Conservation (phyloP, 2,888 invertebrate species). For the Chymomyza procnemis region DNA sequence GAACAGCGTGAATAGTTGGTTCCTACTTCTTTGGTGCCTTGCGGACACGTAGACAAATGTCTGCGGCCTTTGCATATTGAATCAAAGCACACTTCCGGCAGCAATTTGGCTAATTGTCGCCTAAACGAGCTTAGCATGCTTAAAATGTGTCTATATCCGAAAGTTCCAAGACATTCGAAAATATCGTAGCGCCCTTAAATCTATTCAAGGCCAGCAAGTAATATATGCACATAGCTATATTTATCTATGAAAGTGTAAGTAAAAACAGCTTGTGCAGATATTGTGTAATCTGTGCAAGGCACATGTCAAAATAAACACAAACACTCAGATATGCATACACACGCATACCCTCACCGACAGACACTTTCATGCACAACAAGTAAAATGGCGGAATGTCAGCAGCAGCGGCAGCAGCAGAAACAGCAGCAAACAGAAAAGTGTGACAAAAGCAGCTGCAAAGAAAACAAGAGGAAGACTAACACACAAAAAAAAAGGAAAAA, state of each 20-base stretch:
- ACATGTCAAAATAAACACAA: conserved; percentile 52
- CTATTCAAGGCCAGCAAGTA: conserved; percentile 20
- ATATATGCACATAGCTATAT: conserved; percentile 19
- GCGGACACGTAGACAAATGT: background rate
- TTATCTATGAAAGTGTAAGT: conserved; percentile 28
- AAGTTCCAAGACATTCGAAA: background rate
- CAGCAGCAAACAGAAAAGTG: conserved; percentile 22
- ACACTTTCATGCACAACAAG: too few species aligned
- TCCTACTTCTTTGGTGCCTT: background rate
- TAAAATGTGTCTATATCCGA: background rate
- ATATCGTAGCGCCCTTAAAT: background rate
- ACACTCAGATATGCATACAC: conserved; percentile 14
- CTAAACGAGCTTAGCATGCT: conserved; percentile 12
- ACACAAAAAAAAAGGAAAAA: conserved; percentile 5
- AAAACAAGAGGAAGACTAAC: conserved; percentile 12
- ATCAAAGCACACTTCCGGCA: conserved; percentile 56
- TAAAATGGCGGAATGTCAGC: conserved; percentile 35
- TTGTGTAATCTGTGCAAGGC: conserved; percentile 69
- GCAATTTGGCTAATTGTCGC: conserved; percentile 61
- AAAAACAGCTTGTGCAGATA: conserved; percentile 43
- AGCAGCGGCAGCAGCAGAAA: conserved; percentile 34
- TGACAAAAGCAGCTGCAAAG: conserved; percentile 6
- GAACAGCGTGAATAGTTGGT: background rate
- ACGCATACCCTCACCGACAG: conserved; percentile 12
- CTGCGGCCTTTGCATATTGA: conserved; percentile 49